phyloP scores from a whole-genome alignment of 2,888 invertebrate genomes.

The Halocaridina rubra region DNA sequence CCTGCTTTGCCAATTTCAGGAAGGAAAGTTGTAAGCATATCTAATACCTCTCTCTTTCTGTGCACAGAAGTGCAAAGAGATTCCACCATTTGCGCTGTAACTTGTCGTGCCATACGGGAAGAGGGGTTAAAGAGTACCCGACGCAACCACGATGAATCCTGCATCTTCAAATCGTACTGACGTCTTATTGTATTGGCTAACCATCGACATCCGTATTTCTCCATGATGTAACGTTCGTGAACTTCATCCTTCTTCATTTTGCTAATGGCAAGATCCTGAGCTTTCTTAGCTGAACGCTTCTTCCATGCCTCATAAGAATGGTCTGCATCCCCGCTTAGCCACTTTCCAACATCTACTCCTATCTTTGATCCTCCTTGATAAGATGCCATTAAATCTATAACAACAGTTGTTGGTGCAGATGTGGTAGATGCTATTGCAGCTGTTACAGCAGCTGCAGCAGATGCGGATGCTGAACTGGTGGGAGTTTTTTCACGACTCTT shows the following conservation, averaged over 20 bases:
- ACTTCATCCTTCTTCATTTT: conserved; percentile 67
- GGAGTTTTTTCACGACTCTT: conserved; percentile 53
- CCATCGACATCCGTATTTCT: conserved; percentile 83
- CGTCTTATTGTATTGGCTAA: conserved; percentile 67
- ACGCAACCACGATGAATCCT: conserved; percentile 85
- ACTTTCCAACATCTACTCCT: conserved; percentile 78
- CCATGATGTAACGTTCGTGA: conserved; percentile 75
- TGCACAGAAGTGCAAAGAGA: conserved; percentile 76
- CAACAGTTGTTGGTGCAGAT: not conserved
- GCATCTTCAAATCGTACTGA: conserved; percentile 56
- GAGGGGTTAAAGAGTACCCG: conserved; percentile 93
- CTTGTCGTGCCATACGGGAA: conserved; percentile 87
- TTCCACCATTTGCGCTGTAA: conserved; percentile 89
- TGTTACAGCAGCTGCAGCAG: not conserved
- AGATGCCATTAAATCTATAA: conserved; percentile 38
- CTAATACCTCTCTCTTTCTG: conserved; percentile 80
- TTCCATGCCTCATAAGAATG: conserved; percentile 82
- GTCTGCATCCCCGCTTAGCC: conserved; percentile 78
- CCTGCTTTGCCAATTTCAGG: conserved; percentile 88
- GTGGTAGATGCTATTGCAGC: not conserved
- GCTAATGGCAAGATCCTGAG: conserved; percentile 63
- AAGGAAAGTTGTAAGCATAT: conserved; percentile 88
- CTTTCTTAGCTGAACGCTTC: conserved; percentile 68
- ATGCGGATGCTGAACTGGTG: conserved; percentile 16
- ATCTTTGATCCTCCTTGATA: conserved; percentile 52